A percentile compares a stretch with the other conserved stretches of the same genome.
These are phyloP conservation scores for Neosilurus mollespiculum DNA, from an alignment of 2,797 vertebrate species.

Conservation along the genomic window DNA sequence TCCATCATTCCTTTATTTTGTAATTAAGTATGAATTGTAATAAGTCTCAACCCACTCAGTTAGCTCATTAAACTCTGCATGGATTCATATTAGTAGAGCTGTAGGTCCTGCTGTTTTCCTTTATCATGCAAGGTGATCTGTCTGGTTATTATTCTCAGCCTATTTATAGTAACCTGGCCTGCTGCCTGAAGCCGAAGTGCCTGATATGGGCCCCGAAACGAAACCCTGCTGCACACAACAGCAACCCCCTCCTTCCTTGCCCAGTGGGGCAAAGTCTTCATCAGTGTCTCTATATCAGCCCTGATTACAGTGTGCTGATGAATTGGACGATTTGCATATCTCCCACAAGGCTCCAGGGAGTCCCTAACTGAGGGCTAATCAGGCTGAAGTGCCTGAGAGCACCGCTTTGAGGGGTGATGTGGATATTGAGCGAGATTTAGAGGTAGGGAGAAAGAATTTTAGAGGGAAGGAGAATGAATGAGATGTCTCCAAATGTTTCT, in stretches of 20 bases:
- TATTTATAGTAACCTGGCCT: slow-evolving; percentile 60
- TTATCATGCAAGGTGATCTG: slow-evolving; percentile 51
- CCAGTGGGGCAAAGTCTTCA: slow-evolving; percentile 40
- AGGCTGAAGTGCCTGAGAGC: slow-evolving; percentile 51
- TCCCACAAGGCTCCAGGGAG: slow-evolving; percentile 24
- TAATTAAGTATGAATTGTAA: background rate
- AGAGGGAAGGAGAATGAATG: background rate
- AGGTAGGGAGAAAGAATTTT: slow-evolving; percentile 52
- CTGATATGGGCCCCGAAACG: slow-evolving; percentile 53
- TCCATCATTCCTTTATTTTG: background rate
- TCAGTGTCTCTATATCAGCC: slow-evolving; percentile 51
- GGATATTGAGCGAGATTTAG: slow-evolving; percentile 47
- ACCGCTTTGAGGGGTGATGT: slow-evolving; percentile 34
- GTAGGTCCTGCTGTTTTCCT: slow-evolving; percentile 5
- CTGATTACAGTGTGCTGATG: slow-evolving; percentile 51
- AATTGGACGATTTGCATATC: slow-evolving; percentile 47
- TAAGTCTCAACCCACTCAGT: background rate
- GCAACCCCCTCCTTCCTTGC: background rate
- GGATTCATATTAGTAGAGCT: slow-evolving; percentile 15
- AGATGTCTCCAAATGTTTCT: background rate
- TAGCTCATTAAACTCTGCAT: background rate
- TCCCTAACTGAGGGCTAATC: slow-evolving; percentile 41
- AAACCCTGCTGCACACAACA: slow-evolving; percentile 18
- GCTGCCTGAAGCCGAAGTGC: slow-evolving; percentile 51
- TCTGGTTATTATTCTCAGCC: slow-evolving; percentile 46